These are phyloP conservation scores for Thalpophila matura DNA, from an alignment of 2,888 invertebrate genomes.

Conservation along the genomic window DNA sequence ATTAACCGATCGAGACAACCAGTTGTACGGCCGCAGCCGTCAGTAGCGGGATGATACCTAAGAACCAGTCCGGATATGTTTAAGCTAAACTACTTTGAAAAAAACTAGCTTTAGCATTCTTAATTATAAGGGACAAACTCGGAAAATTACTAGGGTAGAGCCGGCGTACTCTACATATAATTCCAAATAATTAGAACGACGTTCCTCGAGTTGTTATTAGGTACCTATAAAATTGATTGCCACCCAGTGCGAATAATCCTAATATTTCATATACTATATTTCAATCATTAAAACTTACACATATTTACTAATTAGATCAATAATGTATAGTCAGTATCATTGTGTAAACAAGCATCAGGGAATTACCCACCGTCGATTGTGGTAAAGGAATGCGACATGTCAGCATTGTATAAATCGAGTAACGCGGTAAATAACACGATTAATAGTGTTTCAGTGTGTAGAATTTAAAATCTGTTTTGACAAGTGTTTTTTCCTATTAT, in stretches of 20 bases:
- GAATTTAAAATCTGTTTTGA: constrained; percentile 25
- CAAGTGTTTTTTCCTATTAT: constrained; percentile 42
- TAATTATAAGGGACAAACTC: constrained; percentile 27
- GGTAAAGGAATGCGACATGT: constrained; percentile 48
- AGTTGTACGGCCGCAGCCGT: constrained; percentile 85
- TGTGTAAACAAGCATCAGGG: constrained; percentile 45
- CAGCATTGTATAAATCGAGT: constrained; percentile 40
- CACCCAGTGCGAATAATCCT: background rate
- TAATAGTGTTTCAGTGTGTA: constrained; percentile 18
- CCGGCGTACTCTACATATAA: background rate
- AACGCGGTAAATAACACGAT: constrained; percentile 48
- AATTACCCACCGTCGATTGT: constrained; percentile 36
- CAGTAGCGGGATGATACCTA: constrained; percentile 87
- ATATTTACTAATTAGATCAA: constrained; percentile 13
- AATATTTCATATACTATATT: too few relatives aligned
- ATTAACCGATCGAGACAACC: constrained; percentile 87
- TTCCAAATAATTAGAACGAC: background rate
- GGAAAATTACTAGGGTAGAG: background rate
- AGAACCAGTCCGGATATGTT: constrained; percentile 84
- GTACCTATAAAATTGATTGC: background rate
- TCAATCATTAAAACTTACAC: constrained; percentile 20
- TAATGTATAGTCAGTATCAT: constrained; percentile 18
- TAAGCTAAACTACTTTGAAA: constrained; percentile 63
- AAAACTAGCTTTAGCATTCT: constrained; percentile 41
- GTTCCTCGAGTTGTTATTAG: background rate